Evolutionary conservation across 2,888 invertebrate genomes (phyloP), one percentile per base, ranked within the genome.

Genomic region (Malachius bipustulatus): DNA sequence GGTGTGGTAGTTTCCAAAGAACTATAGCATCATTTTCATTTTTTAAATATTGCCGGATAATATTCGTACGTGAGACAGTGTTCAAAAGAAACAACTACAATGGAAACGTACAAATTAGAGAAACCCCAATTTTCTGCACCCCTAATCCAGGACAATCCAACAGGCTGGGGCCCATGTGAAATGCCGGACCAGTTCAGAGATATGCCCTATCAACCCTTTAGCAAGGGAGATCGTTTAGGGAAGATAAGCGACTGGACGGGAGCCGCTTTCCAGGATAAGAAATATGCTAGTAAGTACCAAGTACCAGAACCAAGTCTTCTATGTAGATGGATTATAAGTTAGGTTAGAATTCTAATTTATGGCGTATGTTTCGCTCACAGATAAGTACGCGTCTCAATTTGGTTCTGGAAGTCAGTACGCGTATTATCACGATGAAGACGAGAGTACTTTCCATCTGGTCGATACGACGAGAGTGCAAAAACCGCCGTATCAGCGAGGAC

Each of bases 191-290:
- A 89, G 55, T 94, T 90, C 64, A 81, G 82, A 56, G 90, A 93
- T 64, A 88, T 94, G 79, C 97, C 97, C 6, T 99, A 97, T 65
- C 97, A 98, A 66, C 96, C 96, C 26, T 99, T 96, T 63, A 93
- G 96, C 49, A 99, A 98, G 67, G 91, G 91, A 41, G 97, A 98
- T 64, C 81, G 96, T 49, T 72, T 98, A 46, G 98, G 98, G 50
- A 97, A 97, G 74, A 96, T 96, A 51, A 91, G 96, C 54, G 98
- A 98, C 60, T 98, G 98, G 98, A 96, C 94, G 35, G 88, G 90
- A 38, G 82, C 87, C 3, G 80, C 82, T 2, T 82, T 82, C 51
- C 88, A 88, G 54, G 94, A 98, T 57, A 88, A 93, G 51, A 84
- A 96, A 66, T 90, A 90, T 61, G 78, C 84, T 47, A 88, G 85